Evolutionary conservation across 2,888 invertebrate genomes (phyloP), one percentile per base, ranked within the genome.

Genomic region (Limenitis camilla): DNA sequence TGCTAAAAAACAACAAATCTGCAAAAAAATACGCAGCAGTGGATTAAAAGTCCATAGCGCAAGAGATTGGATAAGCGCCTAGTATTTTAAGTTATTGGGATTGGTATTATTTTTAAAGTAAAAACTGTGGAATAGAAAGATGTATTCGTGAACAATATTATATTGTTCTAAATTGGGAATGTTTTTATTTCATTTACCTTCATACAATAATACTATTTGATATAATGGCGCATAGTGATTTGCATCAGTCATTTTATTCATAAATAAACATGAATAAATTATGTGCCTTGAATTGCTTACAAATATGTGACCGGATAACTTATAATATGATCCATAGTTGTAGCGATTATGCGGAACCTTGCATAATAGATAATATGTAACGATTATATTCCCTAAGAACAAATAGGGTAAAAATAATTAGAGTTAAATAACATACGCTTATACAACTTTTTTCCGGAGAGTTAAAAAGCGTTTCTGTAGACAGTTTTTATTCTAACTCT

Each of bases 1-100:
- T 52, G 81, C 76, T 6, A 72, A 82, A 0, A 71, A 66, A 44
- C 86, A 87, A 62, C 84, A 87, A 61, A 58, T 85, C 51, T 86
- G 85, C 55, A 82, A 81, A 62, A 62, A 63, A 49, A 35, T 71
- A 42, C 67, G 68, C n/a, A 56, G 55, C 2, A 53, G 51, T 27
- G 40, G 28, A 29, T 65, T 32, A 56, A 49, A 53, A n/a, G 41
- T 67, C 30, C 73, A 72, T 48, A 69, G 71, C 38, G 59, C 64
- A 35, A 66, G 72, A 28, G 65, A 64, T 50, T 72, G 67, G 67
- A 35, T 63, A 45, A 59, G 50, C 40, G 38, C 58, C n/a, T 64
- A 48, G 53, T 38, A 29, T 30, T 32, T 19, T 11, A 3, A 9
- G 6, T 5, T 7, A 6, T 5, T 1, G 1, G 19, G 19, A 19